Base-by-base conservation (phyloP, 2,888 invertebrate species). In the Aleiodes leptofemur region DNA sequence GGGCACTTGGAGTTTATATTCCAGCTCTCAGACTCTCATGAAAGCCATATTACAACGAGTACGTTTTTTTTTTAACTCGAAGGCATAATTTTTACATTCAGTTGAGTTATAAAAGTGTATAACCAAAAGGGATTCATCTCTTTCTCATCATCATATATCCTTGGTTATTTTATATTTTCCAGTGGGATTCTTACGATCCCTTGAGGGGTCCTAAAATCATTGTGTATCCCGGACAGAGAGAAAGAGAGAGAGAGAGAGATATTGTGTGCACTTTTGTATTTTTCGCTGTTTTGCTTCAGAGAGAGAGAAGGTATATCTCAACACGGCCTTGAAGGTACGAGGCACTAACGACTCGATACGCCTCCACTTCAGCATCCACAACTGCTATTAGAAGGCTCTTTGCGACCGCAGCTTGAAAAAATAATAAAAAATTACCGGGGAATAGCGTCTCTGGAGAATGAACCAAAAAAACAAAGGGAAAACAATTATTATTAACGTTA, bases 81-180 rank as follows among this genome's bases (percentile, higher is more conserved):
- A 69, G 64, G 61, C 69, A 68, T 77, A 73, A 77, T 77, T 73
- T 73, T 69, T 59, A 61, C 73, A 51, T 57, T 57, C 64, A 38
- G 69, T 16, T 38, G 59, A 2, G 56, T 43, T 64, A 64, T 64
- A 64, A 64, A 43, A 64, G 64, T 38, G 61, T n/a, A 14, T 38
- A 23, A 34, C 16, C 61, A 43, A 64, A 16, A 48, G 64, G 48
- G 14, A 64, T 64, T 64, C 64, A 64, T 64, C 64, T 64, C 64
- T 59, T 59, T 64, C 64, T 64, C 72, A 64, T 61, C 71, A 64
- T 53, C 59, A 43, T 66, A 64, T 55, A 50, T 72, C 76, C 80
- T 77, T 76, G 76, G 81, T 78, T 77, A 80, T 79, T 81, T 78
- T 74, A 80, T 77, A 79, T 79, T 79, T 80, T 77, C 75, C 79